phyloP scores from a whole-genome alignment of 2,113 vertebrate species.

The Lophius piscatorius region DNA sequence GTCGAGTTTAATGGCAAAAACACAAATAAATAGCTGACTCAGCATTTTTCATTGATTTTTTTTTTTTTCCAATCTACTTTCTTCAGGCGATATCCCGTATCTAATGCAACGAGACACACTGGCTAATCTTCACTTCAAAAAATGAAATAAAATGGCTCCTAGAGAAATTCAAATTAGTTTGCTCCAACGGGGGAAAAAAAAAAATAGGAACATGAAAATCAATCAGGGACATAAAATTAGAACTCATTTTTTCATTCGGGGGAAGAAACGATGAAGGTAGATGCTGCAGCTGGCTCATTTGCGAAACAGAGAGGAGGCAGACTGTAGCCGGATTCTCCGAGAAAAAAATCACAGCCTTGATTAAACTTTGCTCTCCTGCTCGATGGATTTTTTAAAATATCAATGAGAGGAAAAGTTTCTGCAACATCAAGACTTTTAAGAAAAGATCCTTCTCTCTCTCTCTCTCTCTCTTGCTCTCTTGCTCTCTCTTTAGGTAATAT shows the following conservation, averaged over 20 bases:
- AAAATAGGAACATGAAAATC: background rate
- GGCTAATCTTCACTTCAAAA: constrained; percentile 8
- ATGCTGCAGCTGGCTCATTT: background rate
- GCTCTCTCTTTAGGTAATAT: background rate
- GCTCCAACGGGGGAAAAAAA: background rate
- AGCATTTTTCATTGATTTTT: constrained; percentile 1
- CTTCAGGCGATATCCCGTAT: background rate
- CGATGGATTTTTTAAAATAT: constrained; percentile 14
- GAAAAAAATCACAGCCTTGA: constrained; percentile 26
- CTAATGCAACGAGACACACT: background rate
- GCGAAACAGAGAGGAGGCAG: constrained; percentile 4
- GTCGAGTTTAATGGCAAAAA: constrained; percentile 14
- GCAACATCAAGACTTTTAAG: background rate
- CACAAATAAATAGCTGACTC: background rate
- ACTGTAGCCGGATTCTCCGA: background rate
- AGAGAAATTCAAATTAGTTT: background rate
- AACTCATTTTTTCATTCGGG: background rate
- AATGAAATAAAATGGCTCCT: constrained; percentile 1
- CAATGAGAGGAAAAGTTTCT: background rate
- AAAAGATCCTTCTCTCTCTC: background rate
- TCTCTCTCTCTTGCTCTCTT: too few species aligned
- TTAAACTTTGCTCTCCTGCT: constrained; percentile 4
- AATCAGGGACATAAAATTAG: background rate
- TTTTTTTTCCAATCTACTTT: too few species aligned
- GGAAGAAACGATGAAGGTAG: background rate